phyloP scores from a whole-genome alignment of 2,888 invertebrate species.

The Byasa hedistus region DNA sequence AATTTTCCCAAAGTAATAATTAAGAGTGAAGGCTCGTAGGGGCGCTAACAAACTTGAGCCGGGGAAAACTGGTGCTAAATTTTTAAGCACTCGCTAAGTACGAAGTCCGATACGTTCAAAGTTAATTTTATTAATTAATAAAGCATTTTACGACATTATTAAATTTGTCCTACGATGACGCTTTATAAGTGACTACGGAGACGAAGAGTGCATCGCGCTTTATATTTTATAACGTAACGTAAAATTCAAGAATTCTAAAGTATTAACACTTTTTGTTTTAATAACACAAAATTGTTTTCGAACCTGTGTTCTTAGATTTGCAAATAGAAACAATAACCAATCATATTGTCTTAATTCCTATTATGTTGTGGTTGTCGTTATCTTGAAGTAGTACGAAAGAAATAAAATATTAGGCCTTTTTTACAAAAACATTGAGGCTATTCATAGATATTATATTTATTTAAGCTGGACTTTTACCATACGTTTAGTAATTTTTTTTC shows the following conservation, averaged over 20 bases:
- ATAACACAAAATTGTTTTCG: too few relatives aligned
- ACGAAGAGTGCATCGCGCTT: conserved; percentile 20
- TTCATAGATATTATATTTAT: too few relatives aligned
- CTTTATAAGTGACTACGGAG: conserved; percentile 4
- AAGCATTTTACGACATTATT: conserved; percentile 32
- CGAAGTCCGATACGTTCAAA: conserved; percentile 73
- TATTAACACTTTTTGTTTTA: too few relatives aligned
- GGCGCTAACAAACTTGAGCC: conserved; percentile 55
- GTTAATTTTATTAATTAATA: conserved; percentile 75
- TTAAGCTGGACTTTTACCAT: too few relatives aligned
- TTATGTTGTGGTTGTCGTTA: neutral
- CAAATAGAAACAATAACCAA: neutral
- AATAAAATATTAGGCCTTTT: too few relatives aligned
- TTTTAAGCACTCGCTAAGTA: conserved; percentile 77
- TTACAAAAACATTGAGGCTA: too few relatives aligned
- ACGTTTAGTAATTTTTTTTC: too few relatives aligned
- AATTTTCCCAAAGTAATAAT: conserved; percentile 81
- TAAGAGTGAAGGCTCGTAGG: conserved; percentile 77
- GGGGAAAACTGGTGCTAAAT: conserved; percentile 65
- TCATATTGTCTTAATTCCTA: neutral
- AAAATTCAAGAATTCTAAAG: neutral
- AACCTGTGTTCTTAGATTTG: neutral
- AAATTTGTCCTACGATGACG: conserved; percentile 14
- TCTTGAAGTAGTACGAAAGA: neutral
- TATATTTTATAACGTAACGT: neutral